phyloP scores from a whole-genome alignment of 2,113 vertebrate species.

The Elgaria multicarinata region DNA sequence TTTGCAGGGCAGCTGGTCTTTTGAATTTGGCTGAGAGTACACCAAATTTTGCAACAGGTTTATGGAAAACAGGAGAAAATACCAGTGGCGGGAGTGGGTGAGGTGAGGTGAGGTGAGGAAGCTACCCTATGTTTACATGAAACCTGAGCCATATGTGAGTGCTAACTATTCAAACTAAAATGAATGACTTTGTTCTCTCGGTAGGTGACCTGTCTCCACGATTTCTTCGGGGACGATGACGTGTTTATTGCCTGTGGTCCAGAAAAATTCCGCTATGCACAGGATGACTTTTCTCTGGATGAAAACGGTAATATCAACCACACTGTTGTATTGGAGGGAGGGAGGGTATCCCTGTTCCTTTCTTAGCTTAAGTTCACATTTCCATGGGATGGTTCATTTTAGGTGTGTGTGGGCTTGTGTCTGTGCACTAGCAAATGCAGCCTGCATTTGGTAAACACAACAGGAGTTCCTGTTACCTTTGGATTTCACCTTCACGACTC shows the following conservation, averaged over 20 bases:
- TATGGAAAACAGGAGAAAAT: rapidly evolving
- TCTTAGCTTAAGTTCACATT: not conserved
- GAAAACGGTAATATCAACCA: slow-evolving; percentile 86
- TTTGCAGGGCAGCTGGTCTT: not conserved
- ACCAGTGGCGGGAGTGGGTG: rapidly evolving
- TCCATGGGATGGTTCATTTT: not conserved
- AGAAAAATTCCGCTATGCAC: slow-evolving; percentile 97
- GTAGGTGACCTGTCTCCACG: slow-evolving; percentile 97
- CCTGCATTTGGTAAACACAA: not conserved
- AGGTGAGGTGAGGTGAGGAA: not conserved
- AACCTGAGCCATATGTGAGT: slow-evolving; percentile 5
- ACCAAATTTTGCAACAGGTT: not conserved
- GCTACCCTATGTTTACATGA: not conserved
- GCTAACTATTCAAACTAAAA: slow-evolving; percentile 42
- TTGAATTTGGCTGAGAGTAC: rapidly evolving
- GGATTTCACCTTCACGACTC: not conserved
- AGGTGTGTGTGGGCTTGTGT: not conserved
- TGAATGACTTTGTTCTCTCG: slow-evolving; percentile 64
- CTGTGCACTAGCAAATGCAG: not conserved
- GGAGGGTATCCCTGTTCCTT: no score
- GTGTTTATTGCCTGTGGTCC: slow-evolving; percentile 98
- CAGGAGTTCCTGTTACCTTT: not conserved
- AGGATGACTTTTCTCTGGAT: slow-evolving; percentile 97
- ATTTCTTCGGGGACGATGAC: slow-evolving; percentile 98
- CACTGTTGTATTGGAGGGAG: not conserved